These are phyloP conservation scores for Copidosoma floridanum DNA, from an alignment of 1,140 invertebrate genomes.

Conservation along the genomic window DNA sequence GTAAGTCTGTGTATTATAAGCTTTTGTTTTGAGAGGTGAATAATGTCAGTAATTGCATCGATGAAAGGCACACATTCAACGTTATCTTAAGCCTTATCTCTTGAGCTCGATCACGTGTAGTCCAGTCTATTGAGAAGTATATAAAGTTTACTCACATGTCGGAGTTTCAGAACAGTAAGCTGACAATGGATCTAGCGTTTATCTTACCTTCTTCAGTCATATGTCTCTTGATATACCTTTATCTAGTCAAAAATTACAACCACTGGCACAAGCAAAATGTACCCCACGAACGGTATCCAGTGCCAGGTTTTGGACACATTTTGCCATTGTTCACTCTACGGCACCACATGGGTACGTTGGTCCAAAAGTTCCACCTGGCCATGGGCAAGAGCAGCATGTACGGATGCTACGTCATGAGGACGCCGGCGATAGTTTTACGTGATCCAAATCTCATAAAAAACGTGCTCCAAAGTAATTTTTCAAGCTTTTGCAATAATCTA, in stretches of 20 bases:
- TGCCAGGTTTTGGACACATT: slow-evolving; percentile 27
- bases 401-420: slow-evolving; percentile 40
- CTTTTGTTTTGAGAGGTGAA: no score
- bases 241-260: slow-evolving; percentile 35
- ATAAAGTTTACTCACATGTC: no score
- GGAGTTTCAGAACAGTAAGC: no score
- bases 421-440: slow-evolving; percentile 39
- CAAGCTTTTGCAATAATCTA: slow-evolving; percentile 24
- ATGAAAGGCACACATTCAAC: no score
- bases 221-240: slow-evolving; percentile 23
- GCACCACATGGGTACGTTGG: slow-evolving; percentile 15
- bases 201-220: background rate
- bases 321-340: slow-evolving; percentile 16
- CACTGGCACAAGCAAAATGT: slow-evolving; percentile 53
- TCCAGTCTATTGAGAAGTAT: no score
- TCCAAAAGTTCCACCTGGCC: slow-evolving; percentile 21
- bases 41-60: no score
- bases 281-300: slow-evolving; percentile 37
- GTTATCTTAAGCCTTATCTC: no score
- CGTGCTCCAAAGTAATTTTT: slow-evolving; percentile 44
- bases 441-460: slow-evolving; percentile 45
- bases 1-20: no score
- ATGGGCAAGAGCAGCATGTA: slow-evolving; percentile 33
- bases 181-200: no score
- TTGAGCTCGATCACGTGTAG: no score